A percentile compares a stretch with the other conserved stretches of the same genome.
Conservation (phyloP, 2,888 invertebrate species). For the Myathropa florea region DNA sequence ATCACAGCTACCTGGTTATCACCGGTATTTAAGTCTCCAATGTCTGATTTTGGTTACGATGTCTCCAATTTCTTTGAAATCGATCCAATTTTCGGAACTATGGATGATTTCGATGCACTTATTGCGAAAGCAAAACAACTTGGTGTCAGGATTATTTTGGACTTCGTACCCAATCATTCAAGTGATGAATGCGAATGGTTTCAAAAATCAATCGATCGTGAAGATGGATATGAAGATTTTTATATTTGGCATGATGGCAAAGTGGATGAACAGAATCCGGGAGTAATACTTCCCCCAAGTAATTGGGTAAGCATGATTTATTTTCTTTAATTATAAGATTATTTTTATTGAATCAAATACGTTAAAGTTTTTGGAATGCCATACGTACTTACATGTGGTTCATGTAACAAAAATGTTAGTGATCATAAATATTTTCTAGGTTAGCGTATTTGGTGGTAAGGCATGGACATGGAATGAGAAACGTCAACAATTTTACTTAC, state of each 20-base stretch:
- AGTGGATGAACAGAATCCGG: slow-evolving; percentile 76
- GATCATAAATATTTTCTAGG: slow-evolving; percentile 37
- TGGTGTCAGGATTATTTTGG: slow-evolving; percentile 83
- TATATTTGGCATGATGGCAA: slow-evolving; percentile 87
- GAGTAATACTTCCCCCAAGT: slow-evolving; percentile 72
- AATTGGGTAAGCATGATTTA: slow-evolving; percentile 75
- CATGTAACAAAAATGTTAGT: no score
- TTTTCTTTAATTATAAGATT: background rate
- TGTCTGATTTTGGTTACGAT: slow-evolving; percentile 90
- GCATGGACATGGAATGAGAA: slow-evolving; percentile 86
- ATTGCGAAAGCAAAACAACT: slow-evolving; percentile 82
- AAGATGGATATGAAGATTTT: slow-evolving; percentile 86
- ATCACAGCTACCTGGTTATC: slow-evolving; percentile 87
- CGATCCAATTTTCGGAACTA: slow-evolving; percentile 84
- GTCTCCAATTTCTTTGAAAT: slow-evolving; percentile 86
- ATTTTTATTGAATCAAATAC: no score
- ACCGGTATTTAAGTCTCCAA: slow-evolving; percentile 88
- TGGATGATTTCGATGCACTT: slow-evolving; percentile 86
- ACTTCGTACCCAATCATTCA: slow-evolving; percentile 88
- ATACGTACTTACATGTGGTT: no score
- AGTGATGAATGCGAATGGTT: slow-evolving; percentile 94
- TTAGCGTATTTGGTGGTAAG: slow-evolving; percentile 83
- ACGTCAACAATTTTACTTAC: slow-evolving; percentile 86
- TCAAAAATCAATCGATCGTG: slow-evolving; percentile 84
- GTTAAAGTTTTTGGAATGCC: no score